These are phyloP conservation scores for Lysandra coridon DNA, from an alignment of 2,888 invertebrate species.

Conservation along the genomic window DNA sequence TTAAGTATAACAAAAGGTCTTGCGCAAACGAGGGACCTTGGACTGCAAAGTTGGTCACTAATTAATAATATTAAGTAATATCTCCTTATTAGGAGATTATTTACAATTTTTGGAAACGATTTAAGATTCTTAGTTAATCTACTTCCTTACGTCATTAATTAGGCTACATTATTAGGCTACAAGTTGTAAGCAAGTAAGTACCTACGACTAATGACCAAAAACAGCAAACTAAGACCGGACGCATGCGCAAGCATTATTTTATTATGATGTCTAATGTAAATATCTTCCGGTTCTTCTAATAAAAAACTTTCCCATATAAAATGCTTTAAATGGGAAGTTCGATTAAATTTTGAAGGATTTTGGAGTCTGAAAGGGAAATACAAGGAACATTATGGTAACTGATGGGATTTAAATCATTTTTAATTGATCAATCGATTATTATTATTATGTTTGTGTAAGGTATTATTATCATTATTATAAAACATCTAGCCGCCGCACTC, in stretches of 20 bases:
- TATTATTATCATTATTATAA: neutral
- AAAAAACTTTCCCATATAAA: neutral
- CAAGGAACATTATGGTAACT: neutral
- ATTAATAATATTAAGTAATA: neutral
- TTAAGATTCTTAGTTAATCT: no score
- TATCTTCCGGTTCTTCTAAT: neutral
- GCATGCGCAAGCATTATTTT: neutral
- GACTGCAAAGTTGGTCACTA: neutral
- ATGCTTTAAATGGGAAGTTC: slow-evolving; percentile 7
- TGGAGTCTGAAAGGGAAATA: slow-evolving; percentile 23
- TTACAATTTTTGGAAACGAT: no score
- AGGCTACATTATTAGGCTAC: no score
- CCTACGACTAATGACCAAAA: neutral
- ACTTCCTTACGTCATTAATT: no score
- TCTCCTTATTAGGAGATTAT: no score
- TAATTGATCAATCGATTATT: neutral
- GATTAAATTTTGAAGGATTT: slow-evolving; percentile 28
- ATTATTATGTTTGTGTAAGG: no score
- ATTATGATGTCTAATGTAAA: neutral
- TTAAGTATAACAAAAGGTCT: neutral
- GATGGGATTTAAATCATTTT: neutral
- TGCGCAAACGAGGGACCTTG: neutral
- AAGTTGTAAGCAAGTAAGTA: neutral
- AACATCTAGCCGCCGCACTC: neutral
- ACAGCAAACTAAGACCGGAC: neutral